Evolutionary conservation across 2,888 invertebrate species (phyloP).

Genomic region (Machimus rusticus): DNA sequence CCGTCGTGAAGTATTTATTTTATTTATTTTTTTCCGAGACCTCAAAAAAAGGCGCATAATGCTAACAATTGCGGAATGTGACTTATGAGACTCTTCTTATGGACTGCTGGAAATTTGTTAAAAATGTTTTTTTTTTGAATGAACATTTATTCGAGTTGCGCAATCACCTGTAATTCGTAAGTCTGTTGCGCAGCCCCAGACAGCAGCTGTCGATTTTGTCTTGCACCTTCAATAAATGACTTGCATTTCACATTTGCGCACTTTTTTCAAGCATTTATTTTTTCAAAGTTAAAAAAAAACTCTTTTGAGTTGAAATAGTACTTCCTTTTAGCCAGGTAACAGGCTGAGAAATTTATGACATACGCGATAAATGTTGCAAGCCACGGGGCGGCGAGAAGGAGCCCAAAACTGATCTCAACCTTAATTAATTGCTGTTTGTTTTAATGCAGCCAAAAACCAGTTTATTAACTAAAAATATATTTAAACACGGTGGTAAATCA

Average conservation of each 20-base stretch:
- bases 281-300: neutral
- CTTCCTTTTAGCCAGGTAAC: neutral
- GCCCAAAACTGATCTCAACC: neutral
- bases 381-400: neutral
- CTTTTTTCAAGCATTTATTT: neutral
- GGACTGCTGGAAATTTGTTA: neutral
- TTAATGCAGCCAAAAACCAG: neutral
- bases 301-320: neutral
- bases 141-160: neutral
- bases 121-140: neutral
- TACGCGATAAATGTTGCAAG: neutral
- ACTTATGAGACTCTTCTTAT: neutral
- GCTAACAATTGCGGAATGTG: neutral
- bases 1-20: neutral
- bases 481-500: neutral
- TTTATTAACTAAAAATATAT: neutral
- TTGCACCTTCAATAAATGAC: neutral
- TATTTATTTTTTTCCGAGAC: neutral
- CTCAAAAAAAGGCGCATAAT: neutral
- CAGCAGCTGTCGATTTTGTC: neutral
- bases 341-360: neutral
- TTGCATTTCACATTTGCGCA: neutral
- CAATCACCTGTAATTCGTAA: neutral
- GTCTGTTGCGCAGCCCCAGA: neutral
- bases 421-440: constrained; percentile 21